A percentile compares a stretch with the other conserved stretches of the same genome.
phyloP scores from a whole-genome alignment of 2,797 vertebrate species.

The Centropyge bicolor region DNA sequence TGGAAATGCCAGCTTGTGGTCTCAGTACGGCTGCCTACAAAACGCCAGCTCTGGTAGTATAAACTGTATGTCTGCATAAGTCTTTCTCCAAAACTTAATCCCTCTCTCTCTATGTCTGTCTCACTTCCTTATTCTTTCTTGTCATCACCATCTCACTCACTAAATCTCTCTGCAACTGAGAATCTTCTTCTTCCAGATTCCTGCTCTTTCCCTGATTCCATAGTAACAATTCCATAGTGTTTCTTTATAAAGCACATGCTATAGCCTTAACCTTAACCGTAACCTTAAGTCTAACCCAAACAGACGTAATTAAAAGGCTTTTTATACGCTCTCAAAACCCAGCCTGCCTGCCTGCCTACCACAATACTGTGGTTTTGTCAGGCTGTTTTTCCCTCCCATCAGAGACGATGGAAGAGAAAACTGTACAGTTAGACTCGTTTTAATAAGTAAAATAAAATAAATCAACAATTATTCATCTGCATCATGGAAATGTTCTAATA shows the following conservation, averaged over 20 bases:
- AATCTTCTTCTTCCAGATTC: slow-evolving; percentile 35
- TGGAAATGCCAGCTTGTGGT: slow-evolving; percentile 73
- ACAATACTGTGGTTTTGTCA: slow-evolving; percentile 75
- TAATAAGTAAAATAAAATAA: slow-evolving; percentile 70
- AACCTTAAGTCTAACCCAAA: slow-evolving; percentile 79
- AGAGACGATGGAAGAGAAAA: slow-evolving; percentile 45
- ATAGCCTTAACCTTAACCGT: slow-evolving; percentile 69
- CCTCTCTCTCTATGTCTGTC: slow-evolving; percentile 17
- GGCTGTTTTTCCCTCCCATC: slow-evolving; percentile 64
- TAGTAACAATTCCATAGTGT: slow-evolving; percentile 53
- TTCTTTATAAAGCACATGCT: slow-evolving; percentile 71
- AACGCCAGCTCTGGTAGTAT: slow-evolving; percentile 63
- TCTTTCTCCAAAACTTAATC: slow-evolving; percentile 42
- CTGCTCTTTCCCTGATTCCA: slow-evolving; percentile 29
- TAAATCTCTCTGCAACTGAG: slow-evolving; percentile 18
- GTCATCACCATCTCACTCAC: slow-evolving; percentile 5
- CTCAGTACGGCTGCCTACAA: slow-evolving; percentile 55
- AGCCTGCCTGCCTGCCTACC: slow-evolving; percentile 68
- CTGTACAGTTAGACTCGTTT: slow-evolving; percentile 62
- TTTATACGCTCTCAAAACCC: slow-evolving; percentile 78
- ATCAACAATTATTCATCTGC: slow-evolving; percentile 54
- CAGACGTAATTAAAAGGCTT: slow-evolving; percentile 81
- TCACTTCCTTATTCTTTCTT: slow-evolving; percentile 37
- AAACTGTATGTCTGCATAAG: slow-evolving; percentile 59
- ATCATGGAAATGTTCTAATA: slow-evolving; percentile 42